These are phyloP conservation scores for Caenorhabditis briggsae DNA, from an alignment of 1,140 invertebrate species.

Conservation along the genomic window DNA sequence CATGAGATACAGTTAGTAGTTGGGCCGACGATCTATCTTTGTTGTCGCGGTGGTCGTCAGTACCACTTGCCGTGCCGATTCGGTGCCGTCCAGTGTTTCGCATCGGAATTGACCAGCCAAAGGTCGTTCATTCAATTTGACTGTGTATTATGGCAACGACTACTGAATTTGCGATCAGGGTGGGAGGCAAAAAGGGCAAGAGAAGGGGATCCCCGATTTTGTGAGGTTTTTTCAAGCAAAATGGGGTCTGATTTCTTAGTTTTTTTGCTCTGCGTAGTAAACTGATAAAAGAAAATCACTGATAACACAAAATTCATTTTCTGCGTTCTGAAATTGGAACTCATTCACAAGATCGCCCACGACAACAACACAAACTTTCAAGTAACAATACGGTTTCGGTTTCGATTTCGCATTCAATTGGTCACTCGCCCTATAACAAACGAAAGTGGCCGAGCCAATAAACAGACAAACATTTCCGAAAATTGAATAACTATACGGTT, in stretches of 20 bases:
- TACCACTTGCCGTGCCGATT: slow-evolving; percentile 37
- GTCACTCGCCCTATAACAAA: slow-evolving; percentile 53
- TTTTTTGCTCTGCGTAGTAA: too few species aligned
- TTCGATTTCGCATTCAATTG: slow-evolving; percentile 33
- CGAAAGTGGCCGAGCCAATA: slow-evolving; percentile 52
- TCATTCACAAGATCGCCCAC: too few species aligned
- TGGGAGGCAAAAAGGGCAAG: not conserved
- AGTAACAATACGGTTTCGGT: slow-evolving; percentile 46
- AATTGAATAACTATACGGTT: slow-evolving; percentile 56
- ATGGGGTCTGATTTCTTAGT: not conserved
- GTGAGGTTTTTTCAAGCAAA: not conserved
- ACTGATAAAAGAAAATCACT: too few species aligned
- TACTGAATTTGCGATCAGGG: not conserved
- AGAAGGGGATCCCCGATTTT: too few species aligned
- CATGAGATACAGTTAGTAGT: too few species aligned
- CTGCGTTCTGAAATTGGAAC: too few species aligned
- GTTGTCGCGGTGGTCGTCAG: slow-evolving; percentile 19
- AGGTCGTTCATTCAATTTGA: slow-evolving; percentile 40
- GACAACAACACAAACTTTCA: slow-evolving; percentile 18
- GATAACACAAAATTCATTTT: too few species aligned
- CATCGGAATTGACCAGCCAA: slow-evolving; percentile 38
- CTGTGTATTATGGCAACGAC: slow-evolving; percentile 13
- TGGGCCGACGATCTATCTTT: slow-evolving; percentile 1
- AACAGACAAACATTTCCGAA: slow-evolving; percentile 34
- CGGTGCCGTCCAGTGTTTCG: slow-evolving; percentile 40